Base-by-base conservation (phyloP, 2,888 invertebrate genomes). In the Anthophora plumipes region DNA sequence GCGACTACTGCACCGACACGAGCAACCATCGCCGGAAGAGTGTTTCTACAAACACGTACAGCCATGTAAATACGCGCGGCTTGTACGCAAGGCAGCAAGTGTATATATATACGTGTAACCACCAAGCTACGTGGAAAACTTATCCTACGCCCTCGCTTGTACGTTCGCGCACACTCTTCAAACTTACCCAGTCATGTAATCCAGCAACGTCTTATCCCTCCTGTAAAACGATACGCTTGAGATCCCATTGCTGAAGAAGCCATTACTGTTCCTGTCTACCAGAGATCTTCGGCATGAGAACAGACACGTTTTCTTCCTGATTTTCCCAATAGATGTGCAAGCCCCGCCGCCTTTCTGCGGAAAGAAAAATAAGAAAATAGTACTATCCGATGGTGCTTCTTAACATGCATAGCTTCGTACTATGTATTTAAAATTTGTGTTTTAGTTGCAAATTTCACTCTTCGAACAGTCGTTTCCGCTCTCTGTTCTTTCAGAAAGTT, bases 171-270 rank as follows among this genome's bases (percentile, higher is more conserved):
- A 57, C 52, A 73, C 54, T 74, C 76, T 60, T 71, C 67, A 37
- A 59, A 76, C 78, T 66, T 68, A 67, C 57, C 79, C 71, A 83
- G 77, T 77, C 84, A 76, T 77, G 81, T 85, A 82, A 86, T 79
- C 77, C 80, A 73, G 69, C 80, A 63, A 77, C 84, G 83, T 85
- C 85, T 85, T 88, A 77, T 67, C 79, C 84, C 71, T 68, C 73
- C 82, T 87, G 91, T 90, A 90, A 91, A 91, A 90, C 82, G 91
- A 92, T 91, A 91, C 89, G 88, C 89, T 91, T 89, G 91, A 91
- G 90, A 90, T 91, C 88, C 71, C 82, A 88, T 87, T 86, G 77
- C 81, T 46, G 85, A 81, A 84, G 80, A 84, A 89, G 84, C 86
- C 81, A 88, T 89, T 89, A 89, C 84, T 77, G 77, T 64, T 63